Evolutionary conservation across 1,140 invertebrate genomes (phyloP).

Genomic region (Drosophila sp.): DNA sequence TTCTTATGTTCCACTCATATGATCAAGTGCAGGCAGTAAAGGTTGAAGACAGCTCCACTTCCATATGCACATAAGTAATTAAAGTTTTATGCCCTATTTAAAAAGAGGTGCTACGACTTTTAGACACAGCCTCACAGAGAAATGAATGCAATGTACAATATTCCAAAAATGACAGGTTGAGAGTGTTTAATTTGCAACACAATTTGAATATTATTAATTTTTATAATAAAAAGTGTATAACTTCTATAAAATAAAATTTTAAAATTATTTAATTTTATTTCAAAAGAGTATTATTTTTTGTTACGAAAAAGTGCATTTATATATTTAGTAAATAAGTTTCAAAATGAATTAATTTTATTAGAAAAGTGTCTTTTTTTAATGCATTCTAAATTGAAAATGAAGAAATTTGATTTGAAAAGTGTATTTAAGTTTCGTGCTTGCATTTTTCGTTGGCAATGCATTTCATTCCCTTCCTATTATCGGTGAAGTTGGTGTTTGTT

Average conservation of each 20-base stretch:
- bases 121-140: slow-evolving; percentile 1
- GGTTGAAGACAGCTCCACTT: slow-evolving; percentile 57
- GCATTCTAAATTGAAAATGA: not conserved
- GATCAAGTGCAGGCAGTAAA: slow-evolving; percentile 58
- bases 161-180: not conserved
- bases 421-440: slow-evolving; percentile 21
- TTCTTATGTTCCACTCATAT: slow-evolving; percentile 26
- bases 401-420: slow-evolving; percentile 3
- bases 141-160: slow-evolving; percentile 7
- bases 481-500: slow-evolving; percentile 70
- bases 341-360: no score
- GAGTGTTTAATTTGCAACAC: no score
- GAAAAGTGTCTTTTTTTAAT: not conserved
- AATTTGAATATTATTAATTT: no score
- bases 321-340: no score
- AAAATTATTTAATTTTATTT: no score
- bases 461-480: slow-evolving; percentile 36
- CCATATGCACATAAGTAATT: slow-evolving; percentile 52
- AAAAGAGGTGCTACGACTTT: slow-evolving; percentile 5
- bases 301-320: no score
- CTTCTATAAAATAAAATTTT: no score
- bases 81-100: slow-evolving; percentile 33
- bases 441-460: slow-evolving; percentile 12
- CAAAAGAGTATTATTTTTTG: no score
- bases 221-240: no score